Conservation (phyloP, 2,888 invertebrate species). For the Thysanoteuthis rhombus region DNA sequence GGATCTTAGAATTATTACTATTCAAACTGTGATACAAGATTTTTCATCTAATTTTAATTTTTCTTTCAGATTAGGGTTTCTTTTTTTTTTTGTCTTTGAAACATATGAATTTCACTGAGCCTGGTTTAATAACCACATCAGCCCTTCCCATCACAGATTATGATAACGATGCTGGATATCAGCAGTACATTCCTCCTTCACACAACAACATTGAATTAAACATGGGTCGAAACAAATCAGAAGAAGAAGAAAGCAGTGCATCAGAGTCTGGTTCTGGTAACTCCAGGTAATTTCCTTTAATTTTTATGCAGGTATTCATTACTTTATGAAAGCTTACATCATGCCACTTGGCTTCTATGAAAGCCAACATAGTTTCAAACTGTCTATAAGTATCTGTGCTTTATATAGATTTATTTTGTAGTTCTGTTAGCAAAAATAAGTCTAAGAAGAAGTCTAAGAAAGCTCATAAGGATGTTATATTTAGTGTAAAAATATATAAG, state of each 20-base stretch:
- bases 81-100: background rate
- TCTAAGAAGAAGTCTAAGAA: too few species aligned
- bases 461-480: too few species aligned
- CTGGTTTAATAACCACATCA: conserved; percentile 41
- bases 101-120: conserved; percentile 32
- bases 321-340: too few species aligned
- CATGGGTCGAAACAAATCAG: conserved; percentile 34
- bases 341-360: too few species aligned
- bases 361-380: too few species aligned
- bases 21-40: too few species aligned
- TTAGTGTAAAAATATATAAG: too few species aligned
- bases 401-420: too few species aligned
- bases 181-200: conserved; percentile 40
- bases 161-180: conserved; percentile 43
- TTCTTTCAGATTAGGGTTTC: background rate
- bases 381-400: too few species aligned
- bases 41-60: background rate
- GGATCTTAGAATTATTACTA: background rate
- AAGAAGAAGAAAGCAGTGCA: conserved; percentile 38
- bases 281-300: background rate
- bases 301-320: too few species aligned
- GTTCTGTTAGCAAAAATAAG: too few species aligned
- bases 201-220: background rate
- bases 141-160: conserved; percentile 41
- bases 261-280: conserved; percentile 37